Conservation (phyloP, 53 echinoderm and acorn worm species). For the Temnopleurus reevesii region DNA sequence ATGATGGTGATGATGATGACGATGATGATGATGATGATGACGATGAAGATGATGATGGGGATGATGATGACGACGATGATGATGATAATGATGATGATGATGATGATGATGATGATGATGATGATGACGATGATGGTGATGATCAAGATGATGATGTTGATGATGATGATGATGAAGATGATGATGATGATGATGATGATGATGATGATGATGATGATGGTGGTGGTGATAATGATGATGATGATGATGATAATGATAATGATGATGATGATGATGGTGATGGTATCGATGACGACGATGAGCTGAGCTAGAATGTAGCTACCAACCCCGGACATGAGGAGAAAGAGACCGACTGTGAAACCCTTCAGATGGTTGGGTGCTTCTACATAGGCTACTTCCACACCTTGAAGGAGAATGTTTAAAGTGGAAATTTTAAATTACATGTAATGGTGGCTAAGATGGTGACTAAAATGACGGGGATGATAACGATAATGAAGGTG, state of each 20-base stretch:
- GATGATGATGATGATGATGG: neutral
- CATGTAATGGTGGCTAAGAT: neutral
- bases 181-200: neutral
- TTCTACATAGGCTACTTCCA: conserved; percentile 72
- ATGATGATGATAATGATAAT: too few relatives aligned
- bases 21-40: conserved; percentile 16
- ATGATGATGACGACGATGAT: too few relatives aligned
- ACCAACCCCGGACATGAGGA: conserved; percentile 83
- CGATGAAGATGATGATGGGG: too few relatives aligned
- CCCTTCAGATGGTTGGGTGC: conserved; percentile 70
- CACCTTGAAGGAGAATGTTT: conserved; percentile 47
- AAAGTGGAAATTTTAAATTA: neutral
- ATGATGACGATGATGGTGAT: too few relatives aligned
- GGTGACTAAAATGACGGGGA: neutral
- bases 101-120: conserved; percentile 1
- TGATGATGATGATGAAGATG: conserved; percentile 4
- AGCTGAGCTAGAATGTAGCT: conserved; percentile 74
- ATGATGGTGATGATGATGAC: conserved; percentile 39
- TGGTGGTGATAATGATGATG: neutral
- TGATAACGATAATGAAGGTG: neutral
- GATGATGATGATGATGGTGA: too few relatives aligned
- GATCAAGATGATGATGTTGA: conserved; percentile 16
- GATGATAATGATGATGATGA: neutral
- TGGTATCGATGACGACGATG: conserved; percentile 59
- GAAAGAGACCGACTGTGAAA: conserved; percentile 70